Base-by-base conservation (phyloP, 2,113 vertebrate genomes). In the Centropristis striata region DNA sequence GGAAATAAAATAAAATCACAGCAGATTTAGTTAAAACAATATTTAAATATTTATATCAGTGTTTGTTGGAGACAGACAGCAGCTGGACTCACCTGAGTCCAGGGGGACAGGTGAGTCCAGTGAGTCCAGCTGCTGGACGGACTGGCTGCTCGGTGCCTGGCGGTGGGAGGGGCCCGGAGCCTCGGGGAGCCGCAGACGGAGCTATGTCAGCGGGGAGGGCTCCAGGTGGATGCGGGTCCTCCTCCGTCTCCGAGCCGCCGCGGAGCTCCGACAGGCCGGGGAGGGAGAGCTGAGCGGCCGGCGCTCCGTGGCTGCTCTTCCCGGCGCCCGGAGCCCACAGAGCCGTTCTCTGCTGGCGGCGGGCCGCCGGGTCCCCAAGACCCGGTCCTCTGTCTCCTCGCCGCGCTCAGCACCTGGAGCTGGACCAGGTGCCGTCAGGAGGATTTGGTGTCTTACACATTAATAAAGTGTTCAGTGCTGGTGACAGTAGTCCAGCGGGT, bases 191-290 rank as follows among this genome's bases (percentile, higher is more conserved):
- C 71, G 59, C 54, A 25, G 10, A 16, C 49, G 46, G 65, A 32
- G 69, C 2, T 51, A 7, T 20, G 16, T 72, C 32, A 21, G 72
- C 81, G 59, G 85, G 75, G 59, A 57, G 63, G 67, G 7, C 78
- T 73, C 66, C 86, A 85, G 58, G 71, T 1, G 44, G 82, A 80
- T 69, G 82, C 61, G 66, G 78, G 57, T 61, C 36, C 54, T 14
- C 27, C n/a, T 66, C 50, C 47, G 67, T 1, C 51, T 25, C 42
- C 21, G 11, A 63, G 58, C 64, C 71, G 63, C 39, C 8, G 73
- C 47, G 20, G 0, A 10, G 41, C 61, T 8, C 28, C 50, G 64
- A 1, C 49, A 50, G 63, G 75, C 78, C 49, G 58, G n/a, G 42
- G 15, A 79, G n/a, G 37, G 59, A 25, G 64, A 32, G 11, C 32